Evolutionary conservation across 2,113 vertebrate species (phyloP).

Genomic region (Hassar affinis): DNA sequence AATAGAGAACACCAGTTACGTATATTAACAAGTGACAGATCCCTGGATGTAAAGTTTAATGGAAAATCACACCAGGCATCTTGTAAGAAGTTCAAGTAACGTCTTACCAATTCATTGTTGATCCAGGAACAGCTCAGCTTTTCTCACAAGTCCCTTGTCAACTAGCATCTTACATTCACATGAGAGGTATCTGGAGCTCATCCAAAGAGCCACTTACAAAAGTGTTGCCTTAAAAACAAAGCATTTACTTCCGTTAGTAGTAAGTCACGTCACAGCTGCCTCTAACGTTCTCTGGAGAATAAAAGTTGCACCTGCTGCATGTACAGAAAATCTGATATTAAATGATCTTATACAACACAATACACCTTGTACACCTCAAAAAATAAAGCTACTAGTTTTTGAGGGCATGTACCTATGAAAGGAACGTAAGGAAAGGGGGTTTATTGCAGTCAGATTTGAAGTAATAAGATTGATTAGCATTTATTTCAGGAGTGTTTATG

Average conservation of each 20-base stretch:
- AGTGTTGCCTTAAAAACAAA: neutral
- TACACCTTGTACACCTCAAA: slow-evolving; percentile 15
- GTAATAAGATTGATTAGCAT: neutral
- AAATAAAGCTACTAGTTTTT: neutral
- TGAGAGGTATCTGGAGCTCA: slow-evolving; percentile 15
- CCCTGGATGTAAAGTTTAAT: neutral
- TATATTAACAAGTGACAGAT: neutral
- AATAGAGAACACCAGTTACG: neutral
- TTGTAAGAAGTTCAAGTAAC: neutral
- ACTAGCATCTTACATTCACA: neutral
- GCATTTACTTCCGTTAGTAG: neutral
- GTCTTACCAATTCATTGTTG: neutral
- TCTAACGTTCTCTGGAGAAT: neutral
- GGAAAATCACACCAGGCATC: neutral
- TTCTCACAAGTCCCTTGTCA: neutral
- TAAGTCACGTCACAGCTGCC: neutral
- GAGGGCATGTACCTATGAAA: neutral
- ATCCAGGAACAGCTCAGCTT: neutral
- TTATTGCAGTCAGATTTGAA: neutral
- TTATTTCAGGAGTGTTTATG: neutral
- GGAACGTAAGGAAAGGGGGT: neutral
- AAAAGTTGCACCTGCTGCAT: slow-evolving; percentile 26
- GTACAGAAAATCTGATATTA: neutral
- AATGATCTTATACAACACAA: slow-evolving; percentile 18
- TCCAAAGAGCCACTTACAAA: slow-evolving; percentile 4